Percentiles rank a stretch among this genome's conserved stretches.
phyloP scores from a whole-genome alignment of 2,888 invertebrate genomes.

The Cataglyphis rosenhaueri region DNA sequence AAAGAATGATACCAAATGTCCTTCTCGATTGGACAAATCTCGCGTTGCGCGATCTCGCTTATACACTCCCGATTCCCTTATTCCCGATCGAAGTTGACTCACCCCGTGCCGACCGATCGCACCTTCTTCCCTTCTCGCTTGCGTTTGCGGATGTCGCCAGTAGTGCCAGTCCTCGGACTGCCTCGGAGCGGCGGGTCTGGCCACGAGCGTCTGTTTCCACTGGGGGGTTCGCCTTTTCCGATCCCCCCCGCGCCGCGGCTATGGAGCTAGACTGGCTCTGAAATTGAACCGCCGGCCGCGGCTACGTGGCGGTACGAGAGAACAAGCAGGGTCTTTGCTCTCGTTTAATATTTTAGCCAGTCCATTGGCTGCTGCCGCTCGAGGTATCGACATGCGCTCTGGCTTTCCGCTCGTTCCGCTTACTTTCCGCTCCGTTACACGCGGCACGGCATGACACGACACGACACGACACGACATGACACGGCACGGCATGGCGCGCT shows the following conservation, averaged over 20 bases:
- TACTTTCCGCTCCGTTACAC: neutral
- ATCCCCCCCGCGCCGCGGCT: conserved; percentile 52
- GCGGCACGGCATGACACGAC: conserved; percentile 10
- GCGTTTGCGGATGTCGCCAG: conserved; percentile 70
- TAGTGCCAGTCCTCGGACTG: conserved; percentile 53
- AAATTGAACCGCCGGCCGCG: conserved; percentile 69
- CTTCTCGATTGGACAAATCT: neutral
- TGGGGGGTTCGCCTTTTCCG: conserved; percentile 16
- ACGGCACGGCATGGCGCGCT: conserved; percentile 31
- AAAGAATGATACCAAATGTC: neutral
- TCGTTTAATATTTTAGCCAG: conserved; percentile 85
- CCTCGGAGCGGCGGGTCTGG: conserved; percentile 33
- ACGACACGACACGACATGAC: conserved; percentile 12
- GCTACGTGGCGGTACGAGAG: conserved; percentile 74
- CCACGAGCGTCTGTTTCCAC: conserved; percentile 66
- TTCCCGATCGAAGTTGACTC: conserved; percentile 16
- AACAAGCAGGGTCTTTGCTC: conserved; percentile 83
- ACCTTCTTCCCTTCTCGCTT: conserved; percentile 52
- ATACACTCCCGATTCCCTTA: neutral
- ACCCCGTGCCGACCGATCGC: conserved; percentile 33
- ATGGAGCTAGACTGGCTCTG: conserved; percentile 57
- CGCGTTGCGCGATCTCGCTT: neutral
- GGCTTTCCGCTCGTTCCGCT: conserved; percentile 53
- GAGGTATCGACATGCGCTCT: conserved; percentile 82
- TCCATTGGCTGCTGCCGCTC: conserved; percentile 81